phyloP scores from a whole-genome alignment of 2,888 invertebrate genomes.

The Netelia fuscicornis region DNA sequence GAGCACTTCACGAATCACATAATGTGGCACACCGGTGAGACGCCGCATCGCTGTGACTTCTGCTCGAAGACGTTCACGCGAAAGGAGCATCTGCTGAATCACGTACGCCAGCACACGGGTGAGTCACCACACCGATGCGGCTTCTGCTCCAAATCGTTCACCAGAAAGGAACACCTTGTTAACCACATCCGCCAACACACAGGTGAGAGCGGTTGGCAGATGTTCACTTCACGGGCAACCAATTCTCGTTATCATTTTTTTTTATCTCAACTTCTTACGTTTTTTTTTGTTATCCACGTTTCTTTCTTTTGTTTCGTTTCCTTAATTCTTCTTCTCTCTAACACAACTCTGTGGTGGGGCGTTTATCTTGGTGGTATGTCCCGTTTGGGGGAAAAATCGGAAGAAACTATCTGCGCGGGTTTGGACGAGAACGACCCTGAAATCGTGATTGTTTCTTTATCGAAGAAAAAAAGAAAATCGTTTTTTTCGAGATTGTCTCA shows the following conservation, averaged over 20 bases:
- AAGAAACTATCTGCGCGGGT: no score
- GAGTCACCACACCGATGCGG: constrained; percentile 95
- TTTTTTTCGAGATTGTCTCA: neutral
- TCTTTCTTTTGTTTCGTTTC: neutral
- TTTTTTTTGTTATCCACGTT: no score
- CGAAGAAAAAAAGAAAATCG: neutral
- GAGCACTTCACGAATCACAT: constrained; percentile 96
- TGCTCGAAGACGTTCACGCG: constrained; percentile 92
- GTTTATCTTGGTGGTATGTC: constrained; percentile 40
- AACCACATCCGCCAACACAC: constrained; percentile 94
- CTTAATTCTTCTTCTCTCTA: constrained; percentile 15
- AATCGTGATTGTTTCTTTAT: neutral
- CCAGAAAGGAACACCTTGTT: constrained; percentile 93
- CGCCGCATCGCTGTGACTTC: constrained; percentile 92
- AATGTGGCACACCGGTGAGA: constrained; percentile 94
- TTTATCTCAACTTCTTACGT: constrained; percentile 12
- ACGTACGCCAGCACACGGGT: constrained; percentile 92
- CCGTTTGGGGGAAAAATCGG: neutral
- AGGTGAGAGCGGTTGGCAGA: constrained; percentile 85
- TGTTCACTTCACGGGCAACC: constrained; percentile 81
- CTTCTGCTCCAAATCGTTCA: constrained; percentile 95
- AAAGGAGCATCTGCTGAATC: constrained; percentile 91
- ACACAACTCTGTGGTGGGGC: constrained; percentile 7
- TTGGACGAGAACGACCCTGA: no score
- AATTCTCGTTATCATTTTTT: constrained; percentile 63